Evolutionary conservation across 2,113 vertebrate genomes (phyloP).

Genomic region (Trinectes maculatus): DNA sequence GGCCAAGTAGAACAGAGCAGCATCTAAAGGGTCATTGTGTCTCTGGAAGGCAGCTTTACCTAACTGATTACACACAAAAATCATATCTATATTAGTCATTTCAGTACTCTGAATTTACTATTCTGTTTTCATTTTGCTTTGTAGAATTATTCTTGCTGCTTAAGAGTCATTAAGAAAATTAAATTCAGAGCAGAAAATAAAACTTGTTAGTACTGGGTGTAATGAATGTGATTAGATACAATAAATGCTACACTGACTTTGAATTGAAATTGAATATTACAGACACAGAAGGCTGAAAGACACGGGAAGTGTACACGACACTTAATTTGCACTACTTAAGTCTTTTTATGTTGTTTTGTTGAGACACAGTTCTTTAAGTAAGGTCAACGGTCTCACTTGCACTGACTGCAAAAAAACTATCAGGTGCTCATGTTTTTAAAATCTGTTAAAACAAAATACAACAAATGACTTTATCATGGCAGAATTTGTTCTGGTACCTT

Average conservation of each 20-base stretch:
- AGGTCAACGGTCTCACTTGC: no score
- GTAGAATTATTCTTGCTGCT: no score
- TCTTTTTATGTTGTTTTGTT: no score
- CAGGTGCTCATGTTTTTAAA: background rate
- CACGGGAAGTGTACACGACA: background rate
- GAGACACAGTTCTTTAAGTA: no score
- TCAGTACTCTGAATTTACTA: no score
- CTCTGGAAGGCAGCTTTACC: constrained; percentile 96
- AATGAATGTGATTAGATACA: background rate
- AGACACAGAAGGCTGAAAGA: background rate
- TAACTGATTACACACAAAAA: constrained; percentile 63
- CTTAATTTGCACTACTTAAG: no score
- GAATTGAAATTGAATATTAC: no score
- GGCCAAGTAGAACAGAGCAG: constrained; percentile 95
- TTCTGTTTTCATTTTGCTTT: no score
- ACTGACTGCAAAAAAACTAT: no score
- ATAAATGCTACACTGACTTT: background rate
- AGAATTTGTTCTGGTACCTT: constrained; percentile 84
- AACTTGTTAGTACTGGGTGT: background rate
- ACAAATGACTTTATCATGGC: no score
- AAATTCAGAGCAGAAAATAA: no score
- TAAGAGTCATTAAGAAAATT: no score
- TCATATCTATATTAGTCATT: background rate
- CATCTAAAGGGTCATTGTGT: constrained; percentile 95
- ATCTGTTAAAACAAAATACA: background rate